Percentiles rank a stretch among this genome's conserved stretches.
Evolutionary conservation across 2,113 vertebrate species (phyloP).

Genomic region (Muntiacus reevesi): DNA sequence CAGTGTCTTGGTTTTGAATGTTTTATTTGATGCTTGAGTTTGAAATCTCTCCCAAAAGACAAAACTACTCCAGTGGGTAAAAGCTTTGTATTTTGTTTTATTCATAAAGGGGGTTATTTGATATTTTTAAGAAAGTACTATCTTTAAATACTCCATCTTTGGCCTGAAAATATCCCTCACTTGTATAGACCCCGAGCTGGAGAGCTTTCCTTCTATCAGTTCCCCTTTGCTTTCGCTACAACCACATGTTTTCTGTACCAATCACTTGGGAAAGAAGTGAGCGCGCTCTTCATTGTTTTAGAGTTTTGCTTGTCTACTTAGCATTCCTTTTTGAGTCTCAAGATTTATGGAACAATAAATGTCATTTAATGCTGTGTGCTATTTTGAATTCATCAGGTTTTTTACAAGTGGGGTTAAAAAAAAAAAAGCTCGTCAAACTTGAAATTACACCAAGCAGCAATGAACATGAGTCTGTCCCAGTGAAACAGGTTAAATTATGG

Average conservation of each 20-base stretch:
- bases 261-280: conserved; percentile 60
- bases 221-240: conserved; percentile 7
- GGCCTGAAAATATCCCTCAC: neutral
- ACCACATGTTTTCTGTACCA: conserved; percentile 63
- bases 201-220: neutral
- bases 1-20: conserved; percentile 15
- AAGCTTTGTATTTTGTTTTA: conserved; percentile 19
- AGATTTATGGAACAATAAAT: conserved; percentile 76
- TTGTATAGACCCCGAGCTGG: neutral
- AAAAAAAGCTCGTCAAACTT: conserved; percentile 65
- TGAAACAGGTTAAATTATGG: conserved; percentile 79
- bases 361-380: conserved; percentile 74
- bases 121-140: neutral
- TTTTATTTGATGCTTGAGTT: neutral
- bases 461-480: conserved; percentile 76
- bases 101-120: neutral
- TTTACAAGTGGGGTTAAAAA: conserved; percentile 72
- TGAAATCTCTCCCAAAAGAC: conserved; percentile 21
- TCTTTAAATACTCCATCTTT: neutral
- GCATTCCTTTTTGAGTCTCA: conserved; percentile 74
- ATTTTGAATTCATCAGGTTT: conserved; percentile 73
- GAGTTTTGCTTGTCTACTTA: conserved; percentile 75
- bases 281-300: conserved; percentile 37
- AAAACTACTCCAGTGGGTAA: neutral
- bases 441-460: conserved; percentile 67